These are phyloP conservation scores for Dryobota labecula DNA, from an alignment of 2,888 invertebrate genomes.

Conservation along the genomic window DNA sequence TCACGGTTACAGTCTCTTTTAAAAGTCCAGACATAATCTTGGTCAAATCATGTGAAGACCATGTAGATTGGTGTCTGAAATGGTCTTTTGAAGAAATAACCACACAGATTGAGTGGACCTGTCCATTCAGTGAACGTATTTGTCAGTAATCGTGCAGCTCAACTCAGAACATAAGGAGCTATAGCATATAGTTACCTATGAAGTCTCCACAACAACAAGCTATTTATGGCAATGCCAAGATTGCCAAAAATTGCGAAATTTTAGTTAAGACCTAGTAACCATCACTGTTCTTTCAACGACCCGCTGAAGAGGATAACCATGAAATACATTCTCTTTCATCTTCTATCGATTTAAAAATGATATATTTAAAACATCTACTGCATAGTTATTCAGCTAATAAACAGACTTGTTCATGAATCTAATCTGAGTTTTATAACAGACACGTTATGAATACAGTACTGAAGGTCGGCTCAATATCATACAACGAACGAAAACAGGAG, in stretches of 20 bases:
- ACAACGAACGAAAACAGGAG: not conserved
- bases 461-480: not conserved
- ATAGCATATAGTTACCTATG: too few species aligned
- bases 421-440: conserved; percentile 45
- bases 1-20: too few species aligned
- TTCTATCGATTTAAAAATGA: conserved; percentile 19
- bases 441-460: conserved; percentile 16
- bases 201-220: not conserved
- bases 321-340: conserved; percentile 39
- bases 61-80: too few species aligned
- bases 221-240: not conserved
- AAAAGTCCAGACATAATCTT: too few species aligned
- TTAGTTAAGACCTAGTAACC: not conserved
- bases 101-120: too few species aligned
- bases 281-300: conserved; percentile 11
- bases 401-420: conserved; percentile 37
- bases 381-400: conserved; percentile 29
- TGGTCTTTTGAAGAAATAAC: too few species aligned
- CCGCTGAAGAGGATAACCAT: conserved; percentile 25
- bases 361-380: conserved; percentile 24
- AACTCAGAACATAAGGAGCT: too few species aligned
- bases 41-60: too few species aligned
- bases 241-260: not conserved
- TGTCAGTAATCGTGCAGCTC: too few species aligned
- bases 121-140: too few species aligned